Evolutionary conservation across 2,888 invertebrate genomes (phyloP), one percentile per base, ranked within the genome.

Genomic region (Unio pictorum): DNA sequence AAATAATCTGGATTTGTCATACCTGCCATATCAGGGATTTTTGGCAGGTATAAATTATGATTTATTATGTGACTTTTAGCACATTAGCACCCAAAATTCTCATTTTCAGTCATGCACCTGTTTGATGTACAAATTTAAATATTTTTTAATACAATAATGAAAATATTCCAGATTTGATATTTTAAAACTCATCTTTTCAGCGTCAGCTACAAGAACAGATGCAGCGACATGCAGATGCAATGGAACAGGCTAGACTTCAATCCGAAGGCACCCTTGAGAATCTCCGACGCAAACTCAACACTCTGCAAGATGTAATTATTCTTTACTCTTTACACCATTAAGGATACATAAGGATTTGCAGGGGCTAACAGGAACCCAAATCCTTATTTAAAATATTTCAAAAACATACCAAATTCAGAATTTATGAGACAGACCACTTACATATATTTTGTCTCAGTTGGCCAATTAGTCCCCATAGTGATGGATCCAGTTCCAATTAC

Each of bases 191-290:
- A 23, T 61, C 60, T 30, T 75, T 76, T 57, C 73, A 87, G 87
- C 74, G 78, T 66, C 85, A 87, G 73, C 79, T 86, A 28, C 81
- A 82, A 67, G 83, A 86, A 71, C 86, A 87, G 73, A 85, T 86
- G 85, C 69, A 80, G 67, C 68, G 84, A 34, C 86, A 87, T 73
- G 81, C 83, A 2, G 82, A 86, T 59, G 81, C 83, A 18, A 84
- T 87, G 82, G 84, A 86, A 64, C 78, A 79, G 28, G 84, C 84
- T 2, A 72, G 86, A 61, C 74, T 84, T n/a, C 82, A 85, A 70
- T 86, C 86, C 0, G 86, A 87, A 69, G 87, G 84, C 45, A 86
- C 85, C 1, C 82, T 87, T 34, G 84, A 87, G 57, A 83, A 80
- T 72, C 73, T 87, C 54, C 75, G 82, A 61, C 75, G 77, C 34